Evolutionary conservation across 2,113 vertebrate genomes (phyloP).

Genomic region (Brachirus orientalis): DNA sequence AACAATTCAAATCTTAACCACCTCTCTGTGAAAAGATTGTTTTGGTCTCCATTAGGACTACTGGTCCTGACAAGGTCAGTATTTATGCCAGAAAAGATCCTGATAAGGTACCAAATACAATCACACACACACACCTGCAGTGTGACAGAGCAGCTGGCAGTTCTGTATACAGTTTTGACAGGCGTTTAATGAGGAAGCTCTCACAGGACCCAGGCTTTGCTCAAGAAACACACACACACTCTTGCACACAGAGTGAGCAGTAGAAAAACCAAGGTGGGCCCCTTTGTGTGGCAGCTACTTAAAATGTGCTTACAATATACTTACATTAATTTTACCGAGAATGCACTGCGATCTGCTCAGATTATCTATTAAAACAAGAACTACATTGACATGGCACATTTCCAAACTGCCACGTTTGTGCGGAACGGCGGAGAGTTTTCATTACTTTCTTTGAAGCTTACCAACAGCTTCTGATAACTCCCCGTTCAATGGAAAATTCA

Average conservation of each 20-base stretch:
- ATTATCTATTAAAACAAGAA: conserved; percentile 38
- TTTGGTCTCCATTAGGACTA: too few relatives aligned
- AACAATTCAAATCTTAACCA: too few relatives aligned
- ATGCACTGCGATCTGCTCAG: conserved; percentile 34
- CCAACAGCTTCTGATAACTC: conserved; percentile 21
- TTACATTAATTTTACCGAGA: conserved; percentile 43
- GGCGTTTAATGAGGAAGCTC: conserved; percentile 72
- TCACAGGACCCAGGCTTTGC: conserved; percentile 62
- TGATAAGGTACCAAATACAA: too few relatives aligned
- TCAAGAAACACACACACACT: conserved; percentile 27
- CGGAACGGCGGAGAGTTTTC: too few relatives aligned
- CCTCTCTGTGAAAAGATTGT: too few relatives aligned
- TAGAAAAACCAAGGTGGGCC: conserved; percentile 12
- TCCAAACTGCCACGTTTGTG: conserved; percentile 7
- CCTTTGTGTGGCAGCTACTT: conserved; percentile 43
- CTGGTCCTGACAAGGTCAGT: too few relatives aligned
- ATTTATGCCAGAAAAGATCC: too few relatives aligned
- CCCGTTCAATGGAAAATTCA: conserved; percentile 19
- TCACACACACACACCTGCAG: neutral
- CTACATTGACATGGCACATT: conserved; percentile 26
- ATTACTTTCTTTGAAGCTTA: too few relatives aligned
- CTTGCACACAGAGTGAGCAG: conserved; percentile 7
- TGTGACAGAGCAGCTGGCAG: conserved; percentile 73
- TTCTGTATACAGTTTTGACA: conserved; percentile 71
- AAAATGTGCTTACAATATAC: conserved; percentile 31